phyloP scores from a whole-genome alignment of 2,797 vertebrate genomes.

The Fistularia commersonii region DNA sequence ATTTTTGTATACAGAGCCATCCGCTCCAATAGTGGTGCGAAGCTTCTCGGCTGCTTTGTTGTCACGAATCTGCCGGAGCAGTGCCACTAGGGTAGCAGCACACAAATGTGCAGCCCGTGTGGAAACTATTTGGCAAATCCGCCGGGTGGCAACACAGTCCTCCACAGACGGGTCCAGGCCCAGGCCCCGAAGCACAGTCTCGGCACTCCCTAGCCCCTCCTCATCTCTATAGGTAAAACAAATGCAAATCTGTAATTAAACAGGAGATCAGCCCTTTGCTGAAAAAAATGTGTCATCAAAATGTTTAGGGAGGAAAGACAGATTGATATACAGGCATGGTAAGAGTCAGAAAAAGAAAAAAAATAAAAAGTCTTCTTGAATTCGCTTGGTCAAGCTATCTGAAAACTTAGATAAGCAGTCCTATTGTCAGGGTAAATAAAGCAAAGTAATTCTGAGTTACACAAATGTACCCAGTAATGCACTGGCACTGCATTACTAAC shows the following conservation, averaged over 20 bases:
- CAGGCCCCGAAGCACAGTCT: conserved; percentile 76
- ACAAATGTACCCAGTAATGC: too few species aligned
- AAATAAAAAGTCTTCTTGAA: background rate
- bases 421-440: too few species aligned
- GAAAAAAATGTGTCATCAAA: too few species aligned
- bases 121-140: conserved; percentile 90
- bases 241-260: background rate
- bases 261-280: too few species aligned
- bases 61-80: conserved; percentile 88
- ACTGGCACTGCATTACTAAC: too few species aligned
- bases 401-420: too few species aligned
- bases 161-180: conserved; percentile 81
- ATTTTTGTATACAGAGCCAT: conserved; percentile 93
- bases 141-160: conserved; percentile 84
- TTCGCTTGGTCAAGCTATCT: too few species aligned
- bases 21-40: conserved; percentile 86
- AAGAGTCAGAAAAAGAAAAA: background rate
- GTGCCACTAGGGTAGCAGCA: conserved; percentile 81
- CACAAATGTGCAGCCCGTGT: conserved; percentile 89
- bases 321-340: background rate
- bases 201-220: conserved; percentile 81
- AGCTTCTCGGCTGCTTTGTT: conserved; percentile 87
- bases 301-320: too few species aligned
- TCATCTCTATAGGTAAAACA: conserved; percentile 72
- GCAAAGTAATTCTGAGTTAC: too few species aligned